These are phyloP conservation scores for Aphelenchoides besseyi DNA, from an alignment of 1,140 invertebrate species.

Conservation along the genomic window DNA sequence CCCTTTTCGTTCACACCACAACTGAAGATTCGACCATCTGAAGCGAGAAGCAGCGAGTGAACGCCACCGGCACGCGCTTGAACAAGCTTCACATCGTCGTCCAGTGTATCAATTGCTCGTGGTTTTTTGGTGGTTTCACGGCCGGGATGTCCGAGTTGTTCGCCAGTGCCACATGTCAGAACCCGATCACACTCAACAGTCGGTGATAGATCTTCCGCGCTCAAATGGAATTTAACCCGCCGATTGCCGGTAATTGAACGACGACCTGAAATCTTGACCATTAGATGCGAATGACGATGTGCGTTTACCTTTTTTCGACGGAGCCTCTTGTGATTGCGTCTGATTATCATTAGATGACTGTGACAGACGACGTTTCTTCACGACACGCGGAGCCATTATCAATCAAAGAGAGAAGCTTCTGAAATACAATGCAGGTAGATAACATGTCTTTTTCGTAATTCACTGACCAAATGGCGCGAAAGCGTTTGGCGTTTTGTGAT, in stretches of 20 bases:
- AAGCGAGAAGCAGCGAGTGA: slow-evolving; percentile 52
- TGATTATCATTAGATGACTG: neutral
- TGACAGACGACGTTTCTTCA: neutral
- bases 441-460: neutral
- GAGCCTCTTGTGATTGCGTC: neutral
- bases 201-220: slow-evolving; percentile 17
- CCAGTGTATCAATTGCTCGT: slow-evolving; percentile 52
- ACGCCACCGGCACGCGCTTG: slow-evolving; percentile 59
- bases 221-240: slow-evolving; percentile 2
- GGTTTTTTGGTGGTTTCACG: slow-evolving; percentile 55
- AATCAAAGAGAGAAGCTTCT: neutral
- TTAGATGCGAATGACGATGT: neutral
- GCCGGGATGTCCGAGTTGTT: slow-evolving; percentile 59
- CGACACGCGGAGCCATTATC: neutral
- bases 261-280: slow-evolving; percentile 4
- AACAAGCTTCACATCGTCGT: slow-evolving; percentile 39
- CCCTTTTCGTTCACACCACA: slow-evolving; percentile 62
- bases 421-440: too few relatives aligned
- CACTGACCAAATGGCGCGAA: neutral
- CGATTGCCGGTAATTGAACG: neutral
- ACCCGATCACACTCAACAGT: slow-evolving; percentile 32
- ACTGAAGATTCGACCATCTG: slow-evolving; percentile 48
- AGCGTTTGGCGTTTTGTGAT: neutral
- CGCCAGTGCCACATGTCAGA: slow-evolving; percentile 51
- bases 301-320: slow-evolving; percentile 2